phyloP scores from a whole-genome alignment of 2,888 invertebrate species.

The Sarcophaga caerulescens region DNA sequence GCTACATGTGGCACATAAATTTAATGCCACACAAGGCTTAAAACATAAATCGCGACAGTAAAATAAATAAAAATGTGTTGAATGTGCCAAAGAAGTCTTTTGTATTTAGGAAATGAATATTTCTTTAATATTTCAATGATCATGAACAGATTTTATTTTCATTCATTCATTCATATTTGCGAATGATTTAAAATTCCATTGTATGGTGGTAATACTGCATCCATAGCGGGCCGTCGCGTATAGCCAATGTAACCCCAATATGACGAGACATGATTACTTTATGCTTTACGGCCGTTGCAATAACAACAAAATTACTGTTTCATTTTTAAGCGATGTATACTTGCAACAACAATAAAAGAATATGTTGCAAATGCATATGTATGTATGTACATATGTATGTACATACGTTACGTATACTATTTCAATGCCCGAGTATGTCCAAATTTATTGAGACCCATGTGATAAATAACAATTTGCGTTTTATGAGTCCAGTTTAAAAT shows the following conservation, averaged over 20 bases:
- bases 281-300: slow-evolving; percentile 48
- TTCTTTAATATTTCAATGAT: slow-evolving; percentile 61
- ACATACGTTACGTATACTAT: neutral
- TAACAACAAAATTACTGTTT: slow-evolving; percentile 31
- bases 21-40: slow-evolving; percentile 40
- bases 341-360: neutral
- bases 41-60: neutral
- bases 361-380: slow-evolving; percentile 1
- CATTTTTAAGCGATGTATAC: neutral
- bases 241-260: slow-evolving; percentile 3
- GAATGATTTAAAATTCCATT: slow-evolving; percentile 59
- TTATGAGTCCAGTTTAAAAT: slow-evolving; percentile 67
- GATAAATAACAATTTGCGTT: slow-evolving; percentile 73
- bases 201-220: neutral
- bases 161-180: slow-evolving; percentile 38
- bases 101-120: slow-evolving; percentile 61
- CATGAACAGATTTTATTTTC: slow-evolving; percentile 40
- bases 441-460: slow-evolving; percentile 69
- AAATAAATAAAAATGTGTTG: slow-evolving; percentile 37
- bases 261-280: slow-evolving; percentile 53
- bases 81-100: slow-evolving; percentile 49
- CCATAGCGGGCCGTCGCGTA: neutral
- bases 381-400: neutral
- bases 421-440: slow-evolving; percentile 40
- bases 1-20: neutral